phyloP scores from a whole-genome alignment of 1,140 invertebrate species.

The Trichonephila clavipes region DNA sequence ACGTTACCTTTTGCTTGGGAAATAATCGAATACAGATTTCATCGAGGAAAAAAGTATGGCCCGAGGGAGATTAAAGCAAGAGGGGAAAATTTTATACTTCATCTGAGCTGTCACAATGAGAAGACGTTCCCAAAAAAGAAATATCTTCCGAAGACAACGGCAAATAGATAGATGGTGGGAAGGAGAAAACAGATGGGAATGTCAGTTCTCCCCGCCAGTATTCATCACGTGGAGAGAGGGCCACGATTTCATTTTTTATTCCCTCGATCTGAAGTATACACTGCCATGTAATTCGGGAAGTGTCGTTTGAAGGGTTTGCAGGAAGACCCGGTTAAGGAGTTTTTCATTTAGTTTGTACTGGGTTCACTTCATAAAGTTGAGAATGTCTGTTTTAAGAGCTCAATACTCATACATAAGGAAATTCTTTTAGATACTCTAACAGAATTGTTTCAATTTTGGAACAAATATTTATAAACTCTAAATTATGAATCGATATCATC shows the following conservation, averaged over 20 bases:
- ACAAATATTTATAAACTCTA: too few relatives aligned
- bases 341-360: too few relatives aligned
- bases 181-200: constrained; percentile 61
- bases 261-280: background rate
- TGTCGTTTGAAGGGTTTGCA: background rate
- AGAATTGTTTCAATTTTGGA: too few relatives aligned
- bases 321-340: background rate
- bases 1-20: constrained; percentile 4
- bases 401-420: background rate
- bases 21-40: constrained; percentile 54
- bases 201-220: constrained; percentile 43
- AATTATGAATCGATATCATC: too few relatives aligned
- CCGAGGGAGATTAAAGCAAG: constrained; percentile 32
- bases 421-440: background rate
- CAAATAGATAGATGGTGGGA: constrained; percentile 53
- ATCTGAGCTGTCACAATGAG: constrained; percentile 50
- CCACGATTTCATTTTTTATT: constrained; percentile 34
- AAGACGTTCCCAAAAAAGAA: constrained; percentile 55
- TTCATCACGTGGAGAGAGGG: constrained; percentile 60
- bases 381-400: background rate
- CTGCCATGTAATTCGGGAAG: background rate
- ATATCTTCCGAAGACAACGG: constrained; percentile 44
- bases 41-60: background rate
- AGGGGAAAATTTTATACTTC: constrained; percentile 54
- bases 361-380: background rate